Conservation (phyloP, 2,113 vertebrate species). For the Tympanuchus pallidicinctus region DNA sequence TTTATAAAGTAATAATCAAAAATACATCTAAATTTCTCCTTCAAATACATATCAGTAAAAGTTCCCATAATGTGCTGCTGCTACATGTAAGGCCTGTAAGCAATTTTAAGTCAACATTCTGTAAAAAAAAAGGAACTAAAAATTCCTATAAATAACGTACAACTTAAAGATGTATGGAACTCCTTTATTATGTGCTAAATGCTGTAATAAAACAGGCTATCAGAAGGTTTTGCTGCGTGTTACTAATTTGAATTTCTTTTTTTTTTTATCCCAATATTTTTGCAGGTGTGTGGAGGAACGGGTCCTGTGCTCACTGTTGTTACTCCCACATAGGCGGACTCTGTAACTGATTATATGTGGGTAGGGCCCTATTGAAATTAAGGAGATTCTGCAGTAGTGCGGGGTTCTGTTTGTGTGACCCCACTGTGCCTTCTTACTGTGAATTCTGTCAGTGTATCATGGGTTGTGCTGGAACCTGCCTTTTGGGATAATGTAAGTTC, state of each 20-base stretch:
- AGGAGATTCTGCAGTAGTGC: constrained; percentile 44
- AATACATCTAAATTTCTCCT: neutral
- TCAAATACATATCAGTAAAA: neutral
- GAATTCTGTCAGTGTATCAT: constrained; percentile 65
- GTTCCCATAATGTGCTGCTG: neutral
- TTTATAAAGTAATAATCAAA: neutral
- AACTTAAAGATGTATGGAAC: neutral
- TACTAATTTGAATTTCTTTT: constrained; percentile 37
- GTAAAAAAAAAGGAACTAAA: constrained; percentile 11
- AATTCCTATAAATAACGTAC: neutral
- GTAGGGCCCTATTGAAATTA: constrained; percentile 58
- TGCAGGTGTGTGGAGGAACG: constrained; percentile 66
- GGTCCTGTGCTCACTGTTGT: constrained; percentile 45
- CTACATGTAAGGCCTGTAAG: neutral
- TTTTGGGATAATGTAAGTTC: constrained; percentile 67
- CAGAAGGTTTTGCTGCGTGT: constrained; percentile 25
- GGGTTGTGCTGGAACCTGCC: constrained; percentile 64
- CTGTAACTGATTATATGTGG: constrained; percentile 64
- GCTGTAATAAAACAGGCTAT: constrained; percentile 33
- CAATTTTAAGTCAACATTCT: neutral
- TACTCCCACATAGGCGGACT: constrained; percentile 56
- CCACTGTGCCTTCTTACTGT: constrained; percentile 59
- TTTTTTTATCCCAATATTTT: constrained; percentile 47
- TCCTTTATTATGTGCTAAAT: constrained; percentile 45
- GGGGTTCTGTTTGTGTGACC: constrained; percentile 61